phyloP scores from a whole-genome alignment of 2,797 vertebrate species.

The Lepilemur septentrionalis region DNA sequence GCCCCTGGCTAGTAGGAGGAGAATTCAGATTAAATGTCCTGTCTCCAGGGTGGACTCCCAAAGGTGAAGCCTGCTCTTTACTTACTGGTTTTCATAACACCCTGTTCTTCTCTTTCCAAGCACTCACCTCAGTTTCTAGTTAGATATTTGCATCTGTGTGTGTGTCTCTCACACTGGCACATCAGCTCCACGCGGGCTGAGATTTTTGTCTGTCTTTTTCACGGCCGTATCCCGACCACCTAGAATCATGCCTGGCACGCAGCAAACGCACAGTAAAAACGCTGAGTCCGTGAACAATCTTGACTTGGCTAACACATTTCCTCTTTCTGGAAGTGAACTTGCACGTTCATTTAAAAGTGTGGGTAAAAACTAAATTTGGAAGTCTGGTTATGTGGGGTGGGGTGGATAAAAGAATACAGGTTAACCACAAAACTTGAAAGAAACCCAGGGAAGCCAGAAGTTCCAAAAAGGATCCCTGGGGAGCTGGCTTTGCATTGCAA shows the following conservation, averaged over 20 bases:
- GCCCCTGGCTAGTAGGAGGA: background rate
- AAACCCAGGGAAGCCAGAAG: background rate
- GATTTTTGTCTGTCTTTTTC: background rate
- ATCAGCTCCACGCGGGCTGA: background rate
- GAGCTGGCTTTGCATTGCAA: background rate
- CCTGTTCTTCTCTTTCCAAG: background rate
- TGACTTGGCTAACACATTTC: background rate
- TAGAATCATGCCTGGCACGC: background rate
- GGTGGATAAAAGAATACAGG: background rate
- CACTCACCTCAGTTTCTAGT: background rate
- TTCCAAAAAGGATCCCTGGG: background rate
- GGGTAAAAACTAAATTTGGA: background rate
- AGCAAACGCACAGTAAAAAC: background rate
- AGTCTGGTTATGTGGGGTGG: background rate
- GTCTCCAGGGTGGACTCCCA: background rate
- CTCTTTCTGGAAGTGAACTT: background rate
- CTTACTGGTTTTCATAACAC: background rate
- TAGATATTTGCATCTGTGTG: background rate
- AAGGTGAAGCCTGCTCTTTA: background rate
- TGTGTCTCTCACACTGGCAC: background rate
- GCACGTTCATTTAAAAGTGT: background rate
- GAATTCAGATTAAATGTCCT: background rate
- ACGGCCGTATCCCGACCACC: background rate
- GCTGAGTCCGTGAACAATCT: background rate
- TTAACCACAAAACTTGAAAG: background rate